These are phyloP conservation scores for Oxyruncus cristatus DNA, from an alignment of 2,113 vertebrate genomes.

Conservation along the genomic window DNA sequence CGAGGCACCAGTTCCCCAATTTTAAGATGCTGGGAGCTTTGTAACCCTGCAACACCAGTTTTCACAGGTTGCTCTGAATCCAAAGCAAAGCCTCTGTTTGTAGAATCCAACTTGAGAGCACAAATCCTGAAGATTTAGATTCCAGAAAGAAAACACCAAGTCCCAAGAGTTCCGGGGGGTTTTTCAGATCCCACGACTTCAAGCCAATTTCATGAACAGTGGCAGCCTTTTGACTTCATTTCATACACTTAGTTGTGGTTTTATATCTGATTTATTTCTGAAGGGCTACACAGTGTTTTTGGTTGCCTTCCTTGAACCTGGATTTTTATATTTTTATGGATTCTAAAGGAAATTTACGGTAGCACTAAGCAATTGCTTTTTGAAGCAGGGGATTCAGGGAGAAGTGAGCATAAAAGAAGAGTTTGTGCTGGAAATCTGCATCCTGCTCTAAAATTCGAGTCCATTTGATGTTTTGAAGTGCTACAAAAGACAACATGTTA, in stretches of 20 bases:
- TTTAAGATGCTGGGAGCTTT: neutral
- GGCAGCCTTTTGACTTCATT: neutral
- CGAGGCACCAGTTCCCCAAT: neutral
- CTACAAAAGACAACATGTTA: neutral
- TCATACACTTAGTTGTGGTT: neutral
- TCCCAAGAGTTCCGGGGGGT: neutral
- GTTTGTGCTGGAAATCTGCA: neutral
- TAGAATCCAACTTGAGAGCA: neutral
- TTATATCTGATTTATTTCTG: neutral
- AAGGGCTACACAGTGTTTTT: neutral
- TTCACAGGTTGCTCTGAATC: neutral
- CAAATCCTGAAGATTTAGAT: neutral
- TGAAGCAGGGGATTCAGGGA: neutral
- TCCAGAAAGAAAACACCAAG: neutral
- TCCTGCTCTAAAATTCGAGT: neutral
- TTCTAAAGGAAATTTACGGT: neutral
- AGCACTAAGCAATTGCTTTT: neutral
- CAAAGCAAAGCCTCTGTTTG: neutral
- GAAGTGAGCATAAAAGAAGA: neutral
- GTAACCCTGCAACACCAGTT: fast-evolving
- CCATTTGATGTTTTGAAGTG: neutral
- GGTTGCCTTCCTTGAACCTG: neutral
- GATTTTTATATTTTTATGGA: neutral
- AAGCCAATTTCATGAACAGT: neutral
- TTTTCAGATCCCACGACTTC: neutral